Base-by-base conservation (phyloP, 2,797 vertebrate genomes). In the Anguilla megastoma region DNA sequence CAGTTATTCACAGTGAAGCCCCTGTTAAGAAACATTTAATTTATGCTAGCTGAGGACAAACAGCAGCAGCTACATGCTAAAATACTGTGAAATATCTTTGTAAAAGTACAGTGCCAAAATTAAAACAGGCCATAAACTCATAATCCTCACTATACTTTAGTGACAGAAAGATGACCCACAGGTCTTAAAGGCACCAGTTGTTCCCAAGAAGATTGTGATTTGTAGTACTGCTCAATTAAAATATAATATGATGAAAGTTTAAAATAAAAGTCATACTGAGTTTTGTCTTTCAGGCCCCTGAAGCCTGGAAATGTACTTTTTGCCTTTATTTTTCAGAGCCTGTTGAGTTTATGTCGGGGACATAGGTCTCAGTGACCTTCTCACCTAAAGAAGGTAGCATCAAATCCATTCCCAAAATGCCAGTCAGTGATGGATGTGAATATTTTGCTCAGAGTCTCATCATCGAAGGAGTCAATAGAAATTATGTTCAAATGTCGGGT, bases 341-440 rank as follows among this genome's bases (percentile, higher is more conserved):
- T 8, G 7, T 1, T n/a, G 5, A 27, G 7, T 79, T 79, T 45
- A 16, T 45, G 9, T 30, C 0, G 7, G 45, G 8, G 2, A 48
- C 45, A 50, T 10, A 48, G 45, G 79, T 9, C 79, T 82, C 24
- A 6, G 21, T 80, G 69, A 24, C 86, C 0, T 16, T 82, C 87
- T 93, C 94, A 99, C 98, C 97, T 97, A 88, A 92, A 88, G 91
- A 99, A 98, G 0, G 91, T 27, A 1, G 95, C 18, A 21, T 98
- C 97, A 93, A 98, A 99, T 24, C 97, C 98, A 90, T 95, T 97
- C 90, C 95, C 93, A 87, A 99, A 99, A 90, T 99, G 98, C 98
- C 98, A 99, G 90, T 99, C 97, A 74, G 94, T 92, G 54, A 99
- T 97, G 84, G 97, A 96, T 93, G 92, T 92, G 92, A 99, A 99